Evolutionary conservation across 2,113 vertebrate genomes (phyloP), one percentile per base, ranked within the genome.

Genomic region (Oncorhynchus clarkii): DNA sequence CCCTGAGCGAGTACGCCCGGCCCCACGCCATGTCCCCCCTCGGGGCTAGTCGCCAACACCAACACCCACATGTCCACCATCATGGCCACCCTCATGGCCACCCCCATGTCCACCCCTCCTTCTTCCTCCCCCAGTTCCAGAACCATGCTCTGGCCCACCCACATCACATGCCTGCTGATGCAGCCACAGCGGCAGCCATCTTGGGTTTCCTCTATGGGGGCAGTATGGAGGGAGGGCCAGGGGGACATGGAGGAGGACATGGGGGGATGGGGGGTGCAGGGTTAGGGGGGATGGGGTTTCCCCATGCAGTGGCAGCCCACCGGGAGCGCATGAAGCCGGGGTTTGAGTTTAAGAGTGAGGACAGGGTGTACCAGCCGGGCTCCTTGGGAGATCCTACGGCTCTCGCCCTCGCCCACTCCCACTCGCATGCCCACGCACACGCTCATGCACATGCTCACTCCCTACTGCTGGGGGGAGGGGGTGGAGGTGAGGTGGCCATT

Each of bases 21-120:
- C 97, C 98, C n/a, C 97, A 98, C 2, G 96, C 96, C 67, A 98
- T 99, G 95, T 99, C 97, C 80, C 97, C 96, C 1, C 94, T 94
- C 73, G 87, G 93, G 24, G 90, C 88, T 13, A 88, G 87, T 60
- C 89, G 93, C 2, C 91, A 89, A 7, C 87, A 86, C 5, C 93
- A 94, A 79, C 92, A 93, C 74, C 80, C 76, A 12, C 93, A 93
- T 78, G 69, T 94, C 27, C 93, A 94, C 81, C 92, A 75, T 20
- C 85, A 84, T 64, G 78, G 76, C 39, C 88, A 88, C 51, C 78
- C 85, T 1, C 85, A 94, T 29, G 86, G 90, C 51, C 93, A 94
- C 64, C 89, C 92, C 71, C 93, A 94, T 5, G 87, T 93, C 12
- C 93, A 94, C 79, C 94, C 93, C 0, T 94, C 93, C 13, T 93